Conservation (phyloP, 2,888 invertebrate species). For the Papilio demoleus region DNA sequence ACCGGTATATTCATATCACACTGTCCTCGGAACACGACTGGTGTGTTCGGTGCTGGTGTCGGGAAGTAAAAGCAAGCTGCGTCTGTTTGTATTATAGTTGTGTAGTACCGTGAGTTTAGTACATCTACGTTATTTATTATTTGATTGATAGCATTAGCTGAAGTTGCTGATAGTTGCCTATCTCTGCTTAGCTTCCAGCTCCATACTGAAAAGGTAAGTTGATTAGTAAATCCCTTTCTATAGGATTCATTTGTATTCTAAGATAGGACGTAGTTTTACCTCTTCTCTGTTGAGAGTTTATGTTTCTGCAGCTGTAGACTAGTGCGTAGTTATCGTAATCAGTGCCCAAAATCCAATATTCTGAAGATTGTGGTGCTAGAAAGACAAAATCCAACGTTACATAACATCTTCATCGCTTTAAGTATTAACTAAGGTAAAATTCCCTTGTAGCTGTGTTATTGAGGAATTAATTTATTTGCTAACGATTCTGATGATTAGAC, state of each 20-base stretch:
- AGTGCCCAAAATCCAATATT: slow-evolving; percentile 66
- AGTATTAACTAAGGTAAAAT: not conserved
- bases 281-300: slow-evolving; percentile 47
- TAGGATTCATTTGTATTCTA: too few species aligned
- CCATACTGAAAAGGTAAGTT: slow-evolving; percentile 46
- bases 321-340: slow-evolving; percentile 84
- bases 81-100: slow-evolving; percentile 46
- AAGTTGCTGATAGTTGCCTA: slow-evolving; percentile 41
- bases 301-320: slow-evolving; percentile 83
- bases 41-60: slow-evolving; percentile 42
- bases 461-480: not conserved
- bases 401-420: slow-evolving; percentile 1
- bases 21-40: slow-evolving; percentile 55
- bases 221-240: slow-evolving; percentile 36
- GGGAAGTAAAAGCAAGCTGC: slow-evolving; percentile 54
- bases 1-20: slow-evolving; percentile 54
- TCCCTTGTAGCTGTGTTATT: too few species aligned
- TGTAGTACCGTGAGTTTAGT: slow-evolving; percentile 48
- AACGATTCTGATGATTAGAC: not conserved
- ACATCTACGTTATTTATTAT: slow-evolving; percentile 47
- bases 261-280: slow-evolving; percentile 40
- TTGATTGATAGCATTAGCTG: slow-evolving; percentile 45
- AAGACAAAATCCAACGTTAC: not conserved
- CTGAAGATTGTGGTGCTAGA: slow-evolving; percentile 44
- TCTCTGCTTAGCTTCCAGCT: slow-evolving; percentile 53